phyloP scores from a whole-genome alignment of 2,113 vertebrate species.

The Sphaerodactylus townsendi region DNA sequence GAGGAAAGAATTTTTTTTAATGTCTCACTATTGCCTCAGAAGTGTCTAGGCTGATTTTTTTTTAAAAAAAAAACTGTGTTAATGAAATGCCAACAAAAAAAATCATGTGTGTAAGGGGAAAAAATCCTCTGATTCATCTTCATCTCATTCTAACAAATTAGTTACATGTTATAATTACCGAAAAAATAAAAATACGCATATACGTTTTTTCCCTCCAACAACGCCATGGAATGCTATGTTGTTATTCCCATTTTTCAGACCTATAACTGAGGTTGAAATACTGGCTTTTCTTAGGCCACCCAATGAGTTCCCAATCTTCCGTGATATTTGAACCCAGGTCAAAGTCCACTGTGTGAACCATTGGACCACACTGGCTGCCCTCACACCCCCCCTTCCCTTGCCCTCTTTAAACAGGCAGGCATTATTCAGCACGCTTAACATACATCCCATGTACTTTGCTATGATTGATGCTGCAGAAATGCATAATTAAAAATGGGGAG shows the following conservation, averaged over 20 bases:
- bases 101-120: constrained; percentile 19
- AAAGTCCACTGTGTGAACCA: constrained; percentile 5
- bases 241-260: constrained; percentile 28
- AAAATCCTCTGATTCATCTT: background rate
- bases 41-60: constrained; percentile 42
- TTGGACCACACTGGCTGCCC: constrained; percentile 4
- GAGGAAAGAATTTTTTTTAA: background rate
- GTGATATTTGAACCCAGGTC: constrained; percentile 28
- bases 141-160: background rate
- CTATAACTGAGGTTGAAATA: background rate
- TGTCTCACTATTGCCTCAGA: constrained; percentile 57
- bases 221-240: background rate
- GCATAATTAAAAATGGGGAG: constrained; percentile 76
- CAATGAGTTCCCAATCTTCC: background rate
- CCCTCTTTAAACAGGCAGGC: constrained; percentile 55
- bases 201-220: background rate
- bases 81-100: background rate
- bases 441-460: constrained; percentile 56
- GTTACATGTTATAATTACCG: background rate
- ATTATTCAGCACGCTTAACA: constrained; percentile 50
- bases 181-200: no score
- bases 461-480: constrained; percentile 64
- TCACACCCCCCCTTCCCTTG: background rate
- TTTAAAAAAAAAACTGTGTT: constrained; percentile 5
- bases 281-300: background rate